phyloP scores from a whole-genome alignment of 92 coral and sea anemone genomes.

The Umimayanthus kanabou region DNA sequence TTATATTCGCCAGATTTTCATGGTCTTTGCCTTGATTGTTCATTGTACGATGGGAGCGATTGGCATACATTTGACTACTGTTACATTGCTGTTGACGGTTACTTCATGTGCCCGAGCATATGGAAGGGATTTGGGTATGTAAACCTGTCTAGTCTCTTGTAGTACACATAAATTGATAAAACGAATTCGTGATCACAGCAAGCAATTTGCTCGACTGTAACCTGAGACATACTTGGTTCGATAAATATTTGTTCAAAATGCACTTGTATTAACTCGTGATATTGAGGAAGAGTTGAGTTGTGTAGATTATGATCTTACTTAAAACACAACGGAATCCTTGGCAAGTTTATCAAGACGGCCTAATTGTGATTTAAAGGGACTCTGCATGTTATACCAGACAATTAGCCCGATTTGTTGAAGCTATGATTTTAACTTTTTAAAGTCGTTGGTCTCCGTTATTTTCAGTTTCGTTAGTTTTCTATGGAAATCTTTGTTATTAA shows the following conservation, averaged over 20 bases:
- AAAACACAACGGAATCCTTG: no score
- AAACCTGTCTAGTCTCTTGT: neutral
- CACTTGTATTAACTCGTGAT: no score
- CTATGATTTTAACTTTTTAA: no score
- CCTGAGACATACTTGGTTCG: neutral
- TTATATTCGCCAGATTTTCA: neutral
- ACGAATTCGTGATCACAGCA: neutral
- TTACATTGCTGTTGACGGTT: constrained; percentile 1
- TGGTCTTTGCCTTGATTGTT: neutral
- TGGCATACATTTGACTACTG: neutral
- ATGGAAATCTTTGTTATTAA: no score
- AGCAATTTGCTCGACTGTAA: neutral
- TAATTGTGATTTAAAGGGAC: no score
- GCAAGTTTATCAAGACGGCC: no score
- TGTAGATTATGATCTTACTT: no score
- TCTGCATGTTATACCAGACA: no score
- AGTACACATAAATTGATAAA: neutral
- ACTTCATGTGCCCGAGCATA: neutral
- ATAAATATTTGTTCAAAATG: neutral
- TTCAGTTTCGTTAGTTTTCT: no score
- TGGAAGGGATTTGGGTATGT: constrained; percentile 30
- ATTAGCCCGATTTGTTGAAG: no score
- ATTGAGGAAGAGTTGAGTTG: no score
- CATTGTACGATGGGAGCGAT: neutral
- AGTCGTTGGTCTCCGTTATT: no score